Evolutionary conservation across 1,140 invertebrate genomes (phyloP).

Genomic region (Eueides isabella): DNA sequence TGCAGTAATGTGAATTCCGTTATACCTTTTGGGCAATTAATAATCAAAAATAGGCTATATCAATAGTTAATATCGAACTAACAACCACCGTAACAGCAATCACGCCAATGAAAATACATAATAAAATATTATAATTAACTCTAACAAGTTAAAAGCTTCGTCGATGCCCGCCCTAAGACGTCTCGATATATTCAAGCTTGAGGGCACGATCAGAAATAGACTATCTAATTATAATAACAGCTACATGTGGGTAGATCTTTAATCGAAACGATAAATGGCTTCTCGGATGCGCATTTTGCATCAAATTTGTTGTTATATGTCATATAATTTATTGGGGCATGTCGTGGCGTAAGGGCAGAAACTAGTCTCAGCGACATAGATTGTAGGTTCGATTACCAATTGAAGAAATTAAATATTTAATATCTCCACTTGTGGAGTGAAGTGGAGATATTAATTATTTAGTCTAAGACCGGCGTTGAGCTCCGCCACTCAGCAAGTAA

Average conservation of each 20-base stretch:
- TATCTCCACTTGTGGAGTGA: no score
- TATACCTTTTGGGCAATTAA: no score
- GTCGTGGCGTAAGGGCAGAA: background rate
- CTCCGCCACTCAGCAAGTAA: background rate
- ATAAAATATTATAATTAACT: background rate
- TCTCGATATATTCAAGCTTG: conserved; percentile 12
- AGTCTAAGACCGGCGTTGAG: background rate
- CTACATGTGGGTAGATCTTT: conserved; percentile 7
- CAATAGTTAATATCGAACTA: no score
- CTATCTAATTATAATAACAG: conserved; percentile 13
- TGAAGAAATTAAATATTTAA: background rate
- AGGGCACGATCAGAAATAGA: conserved; percentile 10
- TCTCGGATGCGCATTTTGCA: background rate
- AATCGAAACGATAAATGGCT: conserved; percentile 4
- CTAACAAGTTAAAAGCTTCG: background rate
- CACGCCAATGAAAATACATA: no score
- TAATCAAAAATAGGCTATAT: no score
- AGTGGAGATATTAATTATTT: background rate
- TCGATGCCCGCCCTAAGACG: conserved; percentile 20
- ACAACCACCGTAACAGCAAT: no score
- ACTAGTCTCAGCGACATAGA: no score
- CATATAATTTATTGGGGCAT: background rate
- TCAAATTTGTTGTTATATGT: background rate
- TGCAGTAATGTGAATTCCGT: no score
- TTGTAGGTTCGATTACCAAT: background rate